A percentile compares a stretch with the other conserved stretches of the same genome.
Conservation (phyloP, 2,113 vertebrate genomes). For the Philantomba maxwellii region DNA sequence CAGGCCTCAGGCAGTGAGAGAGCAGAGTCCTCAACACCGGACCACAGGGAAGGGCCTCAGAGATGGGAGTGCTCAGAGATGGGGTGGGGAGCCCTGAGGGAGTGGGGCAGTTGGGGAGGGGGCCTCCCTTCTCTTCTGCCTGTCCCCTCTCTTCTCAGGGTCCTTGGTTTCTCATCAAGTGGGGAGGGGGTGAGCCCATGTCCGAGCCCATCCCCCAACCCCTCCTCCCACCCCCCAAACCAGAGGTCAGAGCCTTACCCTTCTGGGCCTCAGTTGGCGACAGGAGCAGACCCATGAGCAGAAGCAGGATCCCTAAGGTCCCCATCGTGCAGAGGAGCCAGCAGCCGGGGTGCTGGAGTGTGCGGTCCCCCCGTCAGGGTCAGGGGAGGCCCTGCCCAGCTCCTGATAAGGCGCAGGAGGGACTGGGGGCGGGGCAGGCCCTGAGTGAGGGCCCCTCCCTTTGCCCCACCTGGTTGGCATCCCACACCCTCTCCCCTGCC, state of each 20-base stretch:
- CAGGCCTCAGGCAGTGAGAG: not conserved
- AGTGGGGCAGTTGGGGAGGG: rapidly evolving
- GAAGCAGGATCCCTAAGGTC: not conserved
- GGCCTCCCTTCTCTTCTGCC: not conserved
- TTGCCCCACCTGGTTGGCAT: not conserved
- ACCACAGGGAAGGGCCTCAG: not conserved
- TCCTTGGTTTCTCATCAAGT: not conserved
- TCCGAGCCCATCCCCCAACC: not conserved
- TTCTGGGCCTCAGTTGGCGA: constrained; percentile 58
- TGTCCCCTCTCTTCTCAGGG: not conserved
- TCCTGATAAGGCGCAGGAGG: not conserved
- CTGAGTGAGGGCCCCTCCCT: not conserved
- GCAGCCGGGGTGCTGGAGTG: rapidly evolving
- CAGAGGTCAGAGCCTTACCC: constrained; percentile 50
- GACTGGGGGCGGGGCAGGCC: not conserved
- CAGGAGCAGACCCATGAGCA: constrained; percentile 41
- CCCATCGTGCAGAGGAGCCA: constrained; percentile 51
- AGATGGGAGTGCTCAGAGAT: not conserved
- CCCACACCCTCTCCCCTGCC: not conserved
- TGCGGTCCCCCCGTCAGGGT: not conserved
- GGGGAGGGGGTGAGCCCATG: not conserved
- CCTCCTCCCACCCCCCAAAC: not conserved
- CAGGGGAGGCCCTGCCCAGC: not conserved
- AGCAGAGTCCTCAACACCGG: not conserved
- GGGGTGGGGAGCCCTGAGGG: rapidly evolving